Conservation (phyloP, 1,140 invertebrate genomes). For the Neuroterus valhalla region DNA sequence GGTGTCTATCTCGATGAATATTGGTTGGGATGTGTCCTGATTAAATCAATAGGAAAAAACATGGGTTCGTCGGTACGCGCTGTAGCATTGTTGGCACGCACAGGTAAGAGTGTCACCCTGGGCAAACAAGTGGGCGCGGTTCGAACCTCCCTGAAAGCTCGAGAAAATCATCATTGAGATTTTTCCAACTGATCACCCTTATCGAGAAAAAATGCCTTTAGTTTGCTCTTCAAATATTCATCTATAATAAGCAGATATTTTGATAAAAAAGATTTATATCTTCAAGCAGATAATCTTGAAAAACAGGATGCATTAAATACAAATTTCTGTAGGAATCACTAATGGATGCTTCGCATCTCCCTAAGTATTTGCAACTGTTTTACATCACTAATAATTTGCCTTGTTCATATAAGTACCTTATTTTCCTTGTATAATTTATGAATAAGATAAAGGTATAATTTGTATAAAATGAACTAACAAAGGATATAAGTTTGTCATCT, state of each 20-base stretch:
- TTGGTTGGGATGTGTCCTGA: not conserved
- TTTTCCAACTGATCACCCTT: not conserved
- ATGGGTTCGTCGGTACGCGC: constrained; percentile 13
- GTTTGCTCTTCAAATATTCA: too few relatives aligned
- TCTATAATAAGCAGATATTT: too few relatives aligned
- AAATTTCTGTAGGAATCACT: too few relatives aligned
- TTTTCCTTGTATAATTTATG: constrained; percentile 19
- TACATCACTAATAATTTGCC: not conserved
- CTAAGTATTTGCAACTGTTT: not conserved
- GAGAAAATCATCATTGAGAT: constrained; percentile 7
- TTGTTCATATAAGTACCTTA: not conserved
- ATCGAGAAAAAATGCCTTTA: not conserved
- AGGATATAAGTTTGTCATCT: constrained; percentile 13
- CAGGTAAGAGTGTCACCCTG: constrained; percentile 10
- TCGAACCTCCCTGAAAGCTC: not conserved
- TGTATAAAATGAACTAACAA: constrained; percentile 23
- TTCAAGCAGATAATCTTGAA: too few relatives aligned
- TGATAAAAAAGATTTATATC: too few relatives aligned
- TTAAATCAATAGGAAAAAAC: constrained; percentile 9
- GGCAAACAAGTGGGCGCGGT: constrained; percentile 27
- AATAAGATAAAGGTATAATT: constrained; percentile 26
- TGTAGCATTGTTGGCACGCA: not conserved
- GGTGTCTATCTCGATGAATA: not conserved
- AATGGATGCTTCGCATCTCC: too few relatives aligned
- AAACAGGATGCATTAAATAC: too few relatives aligned